phyloP scores from a whole-genome alignment of 2,797 vertebrate species.

The Leucoraja ocellata region DNA sequence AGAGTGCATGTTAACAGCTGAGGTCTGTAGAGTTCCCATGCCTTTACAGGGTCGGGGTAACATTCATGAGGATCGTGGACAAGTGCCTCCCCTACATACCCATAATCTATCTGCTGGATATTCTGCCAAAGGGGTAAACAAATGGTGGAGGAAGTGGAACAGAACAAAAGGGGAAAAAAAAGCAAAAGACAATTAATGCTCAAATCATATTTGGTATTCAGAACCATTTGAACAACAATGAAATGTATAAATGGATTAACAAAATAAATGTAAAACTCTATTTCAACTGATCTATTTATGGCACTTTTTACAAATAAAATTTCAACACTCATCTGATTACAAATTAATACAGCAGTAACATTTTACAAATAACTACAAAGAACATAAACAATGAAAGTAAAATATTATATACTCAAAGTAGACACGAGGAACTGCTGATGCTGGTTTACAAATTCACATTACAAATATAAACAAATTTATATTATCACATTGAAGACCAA shows the following conservation, averaged over 20 bases:
- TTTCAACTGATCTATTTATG: slow-evolving; percentile 40
- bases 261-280: slow-evolving; percentile 46
- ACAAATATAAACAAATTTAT: neutral
- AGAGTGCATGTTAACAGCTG: slow-evolving; percentile 55
- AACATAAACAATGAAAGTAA: neutral
- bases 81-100: slow-evolving; percentile 52
- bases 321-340: neutral
- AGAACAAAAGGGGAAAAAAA: neutral
- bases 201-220: slow-evolving; percentile 22
- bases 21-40: slow-evolving; percentile 62
- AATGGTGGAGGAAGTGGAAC: slow-evolving; percentile 42
- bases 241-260: slow-evolving; percentile 38
- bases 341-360: neutral
- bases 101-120: slow-evolving; percentile 47
- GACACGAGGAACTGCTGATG: no score
- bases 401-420: neutral
- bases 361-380: neutral
- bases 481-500: neutral
- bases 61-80: slow-evolving; percentile 50
- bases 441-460: no score
- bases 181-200: slow-evolving; percentile 11
- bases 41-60: slow-evolving; percentile 54
- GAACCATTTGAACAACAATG: neutral
- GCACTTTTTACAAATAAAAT: neutral
- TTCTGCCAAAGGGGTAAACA: slow-evolving; percentile 39